Conservation (phyloP, 37 sponge, comb jelly and placozoan genomes). For the Corticium candelabrum region DNA sequence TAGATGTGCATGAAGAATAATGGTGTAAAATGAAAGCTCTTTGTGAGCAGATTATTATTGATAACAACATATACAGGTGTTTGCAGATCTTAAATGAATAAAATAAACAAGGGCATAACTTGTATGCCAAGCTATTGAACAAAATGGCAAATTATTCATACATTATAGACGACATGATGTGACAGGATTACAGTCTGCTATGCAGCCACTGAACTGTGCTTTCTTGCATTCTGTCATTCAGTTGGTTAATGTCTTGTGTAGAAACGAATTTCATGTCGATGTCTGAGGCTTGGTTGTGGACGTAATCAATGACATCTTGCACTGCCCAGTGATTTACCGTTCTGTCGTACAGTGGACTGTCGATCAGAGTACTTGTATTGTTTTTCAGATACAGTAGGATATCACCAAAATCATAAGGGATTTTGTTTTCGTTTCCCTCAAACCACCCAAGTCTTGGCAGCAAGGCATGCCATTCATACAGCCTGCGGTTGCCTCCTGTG, state of each 20-base stretch:
- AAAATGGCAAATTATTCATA: too few relatives aligned
- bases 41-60: too few relatives aligned
- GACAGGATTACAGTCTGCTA: too few relatives aligned
- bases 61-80: too few relatives aligned
- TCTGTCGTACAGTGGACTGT: neutral
- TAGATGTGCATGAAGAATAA: too few relatives aligned
- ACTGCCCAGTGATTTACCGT: neutral
- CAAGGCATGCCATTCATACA: conserved; percentile 12
- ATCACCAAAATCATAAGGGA: neutral
- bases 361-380: neutral
- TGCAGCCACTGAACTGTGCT: neutral
- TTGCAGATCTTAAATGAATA: too few relatives aligned
- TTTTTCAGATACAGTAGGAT: neutral
- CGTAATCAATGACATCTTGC: neutral
- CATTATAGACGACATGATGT: too few relatives aligned
- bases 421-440: neutral
- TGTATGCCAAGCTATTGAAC: too few relatives aligned
- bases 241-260: neutral
- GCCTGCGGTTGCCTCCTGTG: neutral
- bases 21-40: too few relatives aligned
- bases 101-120: too few relatives aligned
- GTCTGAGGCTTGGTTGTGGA: neutral
- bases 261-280: neutral
- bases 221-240: neutral
- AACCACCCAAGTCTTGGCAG: conserved; percentile 8